Base-by-base conservation (phyloP, 1,140 invertebrate species). In the Orussus abietinus region DNA sequence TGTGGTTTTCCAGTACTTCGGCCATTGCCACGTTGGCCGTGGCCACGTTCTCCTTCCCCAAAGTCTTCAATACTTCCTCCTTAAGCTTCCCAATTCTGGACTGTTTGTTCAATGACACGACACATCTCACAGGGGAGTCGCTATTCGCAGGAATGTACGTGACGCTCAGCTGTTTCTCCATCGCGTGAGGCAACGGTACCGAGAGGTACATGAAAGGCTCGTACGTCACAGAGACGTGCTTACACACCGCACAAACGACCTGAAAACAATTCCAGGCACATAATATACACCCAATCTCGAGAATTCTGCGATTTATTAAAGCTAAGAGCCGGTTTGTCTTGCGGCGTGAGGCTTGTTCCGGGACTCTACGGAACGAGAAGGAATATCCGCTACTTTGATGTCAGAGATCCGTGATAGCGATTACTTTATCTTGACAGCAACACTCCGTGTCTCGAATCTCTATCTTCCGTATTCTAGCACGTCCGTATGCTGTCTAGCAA, bases 131-230 rank as follows among this genome's bases (percentile, higher is more conserved):
- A 3, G 80, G 75, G 12, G 66, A 47, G 13, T 56, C 62, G 22
- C 64, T 64, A 38, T 66, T 75, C 13, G 70, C 66, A 43, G 77
- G 71, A 49, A 83, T 66, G 57, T 77, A 81, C n/a, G 77, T 80
- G 13, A 84, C 72, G 56, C 67, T 81, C 40, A 86, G 64, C 60
- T 83, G 80, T 42, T 76, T 74, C 53, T 85, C 80, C 74, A 82
- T 80, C 10, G 81, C 82, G 51, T 80, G 75, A 30, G 83, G 83
- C 38, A 86, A 64, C 5, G 83, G 83, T 22, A 86, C 77, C 11
- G 83, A 83, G 3, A 86, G 69, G 60, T 85, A 85, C 81, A 85
- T 85, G 49, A 86, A 86, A 20, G 84, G 83, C 53, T 86, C 84
- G 52, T 82, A 84, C 6, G 83, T 85, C 6, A 84, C 78, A 3